Evolutionary conservation across 1,140 invertebrate genomes (phyloP).

Genomic region (Drosophila aff.): DNA sequence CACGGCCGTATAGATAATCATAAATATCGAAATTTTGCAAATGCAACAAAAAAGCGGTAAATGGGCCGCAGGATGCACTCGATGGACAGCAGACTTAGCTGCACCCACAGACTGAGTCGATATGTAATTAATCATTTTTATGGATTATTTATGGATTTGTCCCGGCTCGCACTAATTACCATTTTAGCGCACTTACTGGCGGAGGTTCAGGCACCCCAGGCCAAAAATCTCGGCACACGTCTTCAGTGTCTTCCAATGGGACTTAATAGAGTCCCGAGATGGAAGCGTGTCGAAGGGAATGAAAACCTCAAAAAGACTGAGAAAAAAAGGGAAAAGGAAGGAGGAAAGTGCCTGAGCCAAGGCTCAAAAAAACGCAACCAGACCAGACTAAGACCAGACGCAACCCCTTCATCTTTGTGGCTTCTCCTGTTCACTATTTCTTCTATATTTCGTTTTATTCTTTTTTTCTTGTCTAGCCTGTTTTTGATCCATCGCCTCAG

Average conservation of each 20-base stretch:
- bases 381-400: conserved; percentile 30
- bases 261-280: conserved; percentile 37
- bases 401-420: conserved; percentile 46
- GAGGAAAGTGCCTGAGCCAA: neutral
- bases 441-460: conserved; percentile 3
- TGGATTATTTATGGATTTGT: conserved; percentile 81
- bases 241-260: conserved; percentile 30
- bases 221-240: conserved; percentile 38
- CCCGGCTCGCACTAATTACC: conserved; percentile 51
- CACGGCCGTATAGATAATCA: conserved; percentile 63
- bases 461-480: conserved; percentile 38
- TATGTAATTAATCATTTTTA: conserved; percentile 80
- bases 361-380: conserved; percentile 20
- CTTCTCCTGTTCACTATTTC: conserved; percentile 39
- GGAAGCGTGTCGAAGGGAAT: conserved; percentile 21
- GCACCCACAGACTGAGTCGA: conserved; percentile 40
- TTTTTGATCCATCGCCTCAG: conserved; percentile 45
- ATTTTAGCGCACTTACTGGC: conserved; percentile 43
- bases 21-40: conserved; percentile 70
- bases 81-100: conserved; percentile 66
- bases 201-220: conserved; percentile 26
- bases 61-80: conserved; percentile 39
- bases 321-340: conserved; percentile 1
- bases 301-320: conserved; percentile 24
- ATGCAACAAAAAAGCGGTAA: conserved; percentile 39